Conservation (phyloP, 2,888 invertebrate species). For the Choristoneura rosaceana region DNA sequence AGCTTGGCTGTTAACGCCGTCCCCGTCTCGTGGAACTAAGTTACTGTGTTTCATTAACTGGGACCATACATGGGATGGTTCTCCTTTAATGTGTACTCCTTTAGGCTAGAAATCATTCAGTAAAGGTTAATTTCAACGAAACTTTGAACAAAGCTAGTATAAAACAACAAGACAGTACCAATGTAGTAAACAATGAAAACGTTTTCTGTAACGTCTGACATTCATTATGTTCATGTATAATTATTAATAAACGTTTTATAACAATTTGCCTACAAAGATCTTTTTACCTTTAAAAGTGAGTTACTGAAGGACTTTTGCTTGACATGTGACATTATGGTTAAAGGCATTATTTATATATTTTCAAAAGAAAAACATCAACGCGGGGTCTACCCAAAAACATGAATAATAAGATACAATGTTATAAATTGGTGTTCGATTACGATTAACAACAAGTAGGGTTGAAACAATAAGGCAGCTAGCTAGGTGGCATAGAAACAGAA, state of each 20-base stretch:
- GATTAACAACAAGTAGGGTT: no score
- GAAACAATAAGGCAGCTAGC: not conserved
- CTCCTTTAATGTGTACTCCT: not conserved
- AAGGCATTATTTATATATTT: no score
- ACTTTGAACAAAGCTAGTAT: slow-evolving; percentile 23
- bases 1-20: slow-evolving; percentile 3
- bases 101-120: not conserved
- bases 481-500: not conserved
- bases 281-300: no score
- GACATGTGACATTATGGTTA: no score
- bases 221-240: slow-evolving; percentile 20
- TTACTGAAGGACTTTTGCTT: no score
- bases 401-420: no score
- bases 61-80: not conserved
- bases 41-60: not conserved
- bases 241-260: not conserved
- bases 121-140: slow-evolving; percentile 7
- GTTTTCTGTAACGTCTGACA: slow-evolving; percentile 25
- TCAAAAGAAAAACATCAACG: not conserved
- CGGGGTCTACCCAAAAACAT: no score
- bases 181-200: slow-evolving; percentile 24
- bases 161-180: no score
- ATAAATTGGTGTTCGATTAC: no score
- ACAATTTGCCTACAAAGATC: no score
- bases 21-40: not conserved